Percentiles rank a stretch among this genome's conserved stretches.
phyloP scores from a whole-genome alignment of 2,113 vertebrate species.

The Zeus faber region DNA sequence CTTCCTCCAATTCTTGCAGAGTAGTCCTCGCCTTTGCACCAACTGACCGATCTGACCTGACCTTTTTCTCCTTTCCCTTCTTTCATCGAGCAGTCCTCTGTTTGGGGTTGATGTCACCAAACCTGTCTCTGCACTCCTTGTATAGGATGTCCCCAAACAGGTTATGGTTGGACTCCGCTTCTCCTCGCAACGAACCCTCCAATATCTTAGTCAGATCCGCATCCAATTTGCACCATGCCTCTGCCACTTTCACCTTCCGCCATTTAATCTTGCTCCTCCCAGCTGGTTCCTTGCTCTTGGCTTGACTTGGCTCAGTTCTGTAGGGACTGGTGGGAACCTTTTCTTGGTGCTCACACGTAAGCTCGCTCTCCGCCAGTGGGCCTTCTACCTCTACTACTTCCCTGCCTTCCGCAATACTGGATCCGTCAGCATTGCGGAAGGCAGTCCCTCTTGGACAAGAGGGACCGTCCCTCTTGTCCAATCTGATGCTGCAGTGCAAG shows the following conservation, averaged over 20 bases:
- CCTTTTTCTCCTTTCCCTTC: conserved; percentile 1
- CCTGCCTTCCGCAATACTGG: too few relatives aligned
- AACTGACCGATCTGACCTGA: background rate
- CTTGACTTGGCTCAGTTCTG: too few relatives aligned
- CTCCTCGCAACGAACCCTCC: background rate
- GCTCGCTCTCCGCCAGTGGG: too few relatives aligned
- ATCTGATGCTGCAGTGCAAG: too few relatives aligned
- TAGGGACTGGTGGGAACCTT: too few relatives aligned
- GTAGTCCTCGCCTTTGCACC: background rate
- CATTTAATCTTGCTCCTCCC: conserved; percentile 2
- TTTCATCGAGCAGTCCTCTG: background rate
- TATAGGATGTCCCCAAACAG: background rate
- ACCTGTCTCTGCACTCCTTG: background rate
- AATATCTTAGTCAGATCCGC: background rate
- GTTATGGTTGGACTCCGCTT: background rate
- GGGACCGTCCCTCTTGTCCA: too few relatives aligned
- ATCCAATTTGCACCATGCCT: conserved; percentile 1
- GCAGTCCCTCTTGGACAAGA: too few relatives aligned
- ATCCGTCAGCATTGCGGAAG: too few relatives aligned
- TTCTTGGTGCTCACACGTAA: too few relatives aligned
- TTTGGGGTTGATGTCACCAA: background rate
- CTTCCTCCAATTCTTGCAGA: conserved; percentile 1
- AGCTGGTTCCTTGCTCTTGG: background rate
- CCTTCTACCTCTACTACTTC: too few relatives aligned
- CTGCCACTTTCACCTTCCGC: conserved; percentile 1